phyloP scores from a whole-genome alignment of 1,140 invertebrate species.

The Drosophila mauritiana region DNA sequence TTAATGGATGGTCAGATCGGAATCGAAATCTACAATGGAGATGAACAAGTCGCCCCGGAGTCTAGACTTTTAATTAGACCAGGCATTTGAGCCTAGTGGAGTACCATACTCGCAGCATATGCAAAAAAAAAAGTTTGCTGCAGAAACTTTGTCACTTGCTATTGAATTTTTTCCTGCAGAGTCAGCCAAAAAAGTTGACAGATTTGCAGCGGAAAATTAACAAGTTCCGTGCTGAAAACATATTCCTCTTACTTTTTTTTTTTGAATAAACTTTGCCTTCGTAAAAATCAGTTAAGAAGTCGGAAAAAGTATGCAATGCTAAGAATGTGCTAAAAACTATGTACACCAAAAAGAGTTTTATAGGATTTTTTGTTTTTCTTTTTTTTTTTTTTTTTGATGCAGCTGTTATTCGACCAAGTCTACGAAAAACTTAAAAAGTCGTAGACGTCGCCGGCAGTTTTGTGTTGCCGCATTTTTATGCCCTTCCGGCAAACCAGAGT shows the following conservation, averaged over 20 bases:
- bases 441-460: slow-evolving; percentile 45
- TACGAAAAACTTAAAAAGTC: slow-evolving; percentile 69
- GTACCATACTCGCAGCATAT: slow-evolving; percentile 41
- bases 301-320: slow-evolving; percentile 66
- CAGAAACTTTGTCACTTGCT: slow-evolving; percentile 61
- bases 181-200: slow-evolving; percentile 67
- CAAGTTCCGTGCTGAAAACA: slow-evolving; percentile 59
- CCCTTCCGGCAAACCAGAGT: slow-evolving; percentile 22
- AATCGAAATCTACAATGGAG: slow-evolving; percentile 23
- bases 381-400: not conserved
- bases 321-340: slow-evolving; percentile 75
- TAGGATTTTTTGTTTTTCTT: not conserved
- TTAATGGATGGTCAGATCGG: slow-evolving; percentile 66
- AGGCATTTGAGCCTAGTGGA: slow-evolving; percentile 48
- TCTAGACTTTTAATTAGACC: slow-evolving; percentile 80
- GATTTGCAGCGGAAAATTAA: slow-evolving; percentile 82
- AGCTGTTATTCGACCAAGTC: slow-evolving; percentile 32
- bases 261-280: slow-evolving; percentile 66
- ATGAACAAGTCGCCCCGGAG: slow-evolving; percentile 45
- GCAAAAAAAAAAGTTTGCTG: slow-evolving; percentile 49
- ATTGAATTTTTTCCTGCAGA: slow-evolving; percentile 52
- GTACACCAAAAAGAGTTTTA: slow-evolving; percentile 34
- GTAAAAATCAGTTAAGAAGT: slow-evolving; percentile 77
- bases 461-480: slow-evolving; percentile 44
- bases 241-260: slow-evolving; percentile 3